phyloP scores from a whole-genome alignment of 2,888 invertebrate species.

The Drosophila mayaguana region DNA sequence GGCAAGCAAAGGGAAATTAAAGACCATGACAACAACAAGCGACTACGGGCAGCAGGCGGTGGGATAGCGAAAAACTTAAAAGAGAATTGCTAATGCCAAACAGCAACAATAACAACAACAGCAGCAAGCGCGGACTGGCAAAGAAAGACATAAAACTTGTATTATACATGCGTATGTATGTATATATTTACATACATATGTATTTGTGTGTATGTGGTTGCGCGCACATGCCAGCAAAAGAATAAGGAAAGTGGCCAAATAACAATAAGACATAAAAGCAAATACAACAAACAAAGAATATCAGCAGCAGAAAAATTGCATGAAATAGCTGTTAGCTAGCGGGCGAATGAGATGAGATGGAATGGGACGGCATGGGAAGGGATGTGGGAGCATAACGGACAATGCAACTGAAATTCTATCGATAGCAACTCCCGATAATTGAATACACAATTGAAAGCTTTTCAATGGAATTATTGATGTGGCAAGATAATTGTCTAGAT shows the following conservation, averaged over 20 bases:
- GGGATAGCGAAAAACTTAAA: conserved; percentile 50
- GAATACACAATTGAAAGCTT: conserved; percentile 5
- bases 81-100: conserved; percentile 60
- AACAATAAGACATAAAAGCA: conserved; percentile 32
- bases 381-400: too few species aligned
- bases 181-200: conserved; percentile 2
- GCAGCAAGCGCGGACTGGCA: conserved; percentile 23
- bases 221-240: conserved; percentile 18
- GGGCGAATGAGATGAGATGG: too few species aligned
- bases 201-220: not conserved
- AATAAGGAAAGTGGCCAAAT: conserved; percentile 37
- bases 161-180: conserved; percentile 20
- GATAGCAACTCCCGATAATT: conserved; percentile 9
- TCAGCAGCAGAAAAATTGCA: conserved; percentile 18
- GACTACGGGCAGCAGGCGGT: not conserved
- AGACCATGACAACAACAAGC: conserved; percentile 53
- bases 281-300: conserved; percentile 39
- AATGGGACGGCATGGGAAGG: not conserved
- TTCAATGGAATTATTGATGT: not conserved
- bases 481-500: not conserved
- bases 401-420: not conserved
- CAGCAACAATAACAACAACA: conserved; percentile 4
- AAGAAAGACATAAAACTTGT: conserved; percentile 45
- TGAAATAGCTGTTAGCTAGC: conserved; percentile 2
- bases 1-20: conserved; percentile 57